Base-by-base conservation (phyloP, 1,140 invertebrate genomes). In the Notospermus geniculatus region DNA sequence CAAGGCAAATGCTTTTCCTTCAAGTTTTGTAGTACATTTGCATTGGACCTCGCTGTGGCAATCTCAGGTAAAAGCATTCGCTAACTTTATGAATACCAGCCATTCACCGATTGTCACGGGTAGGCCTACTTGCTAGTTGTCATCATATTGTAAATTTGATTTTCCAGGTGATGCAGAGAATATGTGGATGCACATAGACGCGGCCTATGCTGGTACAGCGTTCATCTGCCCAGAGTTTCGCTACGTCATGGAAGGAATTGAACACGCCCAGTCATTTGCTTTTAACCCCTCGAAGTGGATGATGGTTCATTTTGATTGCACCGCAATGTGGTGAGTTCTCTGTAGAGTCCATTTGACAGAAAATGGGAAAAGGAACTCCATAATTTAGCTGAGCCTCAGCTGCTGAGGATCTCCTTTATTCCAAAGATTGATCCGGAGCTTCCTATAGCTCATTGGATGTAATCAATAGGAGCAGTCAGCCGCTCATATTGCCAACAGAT, bases 261-360 rank as follows among this genome's bases (percentile, higher is more conserved):
- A 96, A 73, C 83, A 88, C 65, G 93, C 90, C 0, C 88, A 95
- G 72, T 96, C 94, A 0, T 88, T 97, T 57, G 93, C 93, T 7
- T 97, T 97, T 76, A 97, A 97, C 81, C 94, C 95, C 2, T 95
- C 91, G 52, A 97, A 98, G 82, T 97, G 95, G 95, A 84, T 97
- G 70, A 93, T 97, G 92, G 92, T 97, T 2, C 92, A 97, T 79
- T 97, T 98, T 69, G 95, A 98, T 79, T 97, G 94, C 73, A 97
- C 93, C 0, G 93, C 92, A 1, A 91, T 97, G 91, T 98, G 95
- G 93, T 84, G 71, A 68, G 79, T 1, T 58, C 13, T 45, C 17
- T 39, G 19, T 25, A 36, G n/a, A 57, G n/a, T 7, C 25, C 55
- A 57, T 57, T 29, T 28, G 36, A n/a, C n/a, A n/a, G n/a, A n/a